Evolutionary conservation across 2,888 invertebrate genomes (phyloP).

Genomic region (Matsumyia berberina): DNA sequence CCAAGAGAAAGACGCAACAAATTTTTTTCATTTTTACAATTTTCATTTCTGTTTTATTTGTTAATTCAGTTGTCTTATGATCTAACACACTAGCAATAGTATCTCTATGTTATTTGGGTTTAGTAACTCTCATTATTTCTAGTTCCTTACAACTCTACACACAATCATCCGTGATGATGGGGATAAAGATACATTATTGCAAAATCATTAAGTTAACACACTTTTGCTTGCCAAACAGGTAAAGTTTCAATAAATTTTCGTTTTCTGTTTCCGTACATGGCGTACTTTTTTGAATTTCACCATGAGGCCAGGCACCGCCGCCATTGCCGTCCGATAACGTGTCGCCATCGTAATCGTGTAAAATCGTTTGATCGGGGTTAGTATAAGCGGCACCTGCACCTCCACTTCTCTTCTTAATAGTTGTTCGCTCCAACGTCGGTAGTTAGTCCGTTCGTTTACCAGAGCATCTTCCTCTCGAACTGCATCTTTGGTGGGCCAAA

Average conservation of each 20-base stretch:
- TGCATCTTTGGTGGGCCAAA: slow-evolving; percentile 36
- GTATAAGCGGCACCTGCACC: slow-evolving; percentile 27
- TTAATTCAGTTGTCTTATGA: slow-evolving; percentile 52
- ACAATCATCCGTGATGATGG: slow-evolving; percentile 38
- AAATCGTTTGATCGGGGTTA: slow-evolving; percentile 29
- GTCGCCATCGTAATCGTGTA: slow-evolving; percentile 13
- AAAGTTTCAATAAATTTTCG: not conserved
- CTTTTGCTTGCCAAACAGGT: not conserved
- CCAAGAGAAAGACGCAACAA: not conserved
- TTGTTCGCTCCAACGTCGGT: slow-evolving; percentile 68
- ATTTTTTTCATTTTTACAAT: slow-evolving; percentile 26
- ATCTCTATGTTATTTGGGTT: slow-evolving; percentile 51
- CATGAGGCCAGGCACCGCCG: slow-evolving; percentile 28
- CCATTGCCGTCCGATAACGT: not conserved
- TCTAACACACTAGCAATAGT: slow-evolving; percentile 58
- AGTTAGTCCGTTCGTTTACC: slow-evolving; percentile 64
- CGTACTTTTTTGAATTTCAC: slow-evolving; percentile 57
- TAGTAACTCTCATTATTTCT: slow-evolving; percentile 21
- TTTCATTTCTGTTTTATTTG: slow-evolving; percentile 34
- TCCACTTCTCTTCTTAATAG: slow-evolving; percentile 12
- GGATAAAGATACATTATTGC: slow-evolving; percentile 70
- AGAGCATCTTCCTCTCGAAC: slow-evolving; percentile 50
- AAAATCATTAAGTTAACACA: slow-evolving; percentile 52
- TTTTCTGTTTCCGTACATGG: not conserved
- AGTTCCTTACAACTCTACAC: slow-evolving; percentile 48